A percentile compares a stretch with the other conserved stretches of the same genome.
Evolutionary conservation across 2,888 invertebrate genomes (phyloP).

Genomic region (Monochamus alternatus): DNA sequence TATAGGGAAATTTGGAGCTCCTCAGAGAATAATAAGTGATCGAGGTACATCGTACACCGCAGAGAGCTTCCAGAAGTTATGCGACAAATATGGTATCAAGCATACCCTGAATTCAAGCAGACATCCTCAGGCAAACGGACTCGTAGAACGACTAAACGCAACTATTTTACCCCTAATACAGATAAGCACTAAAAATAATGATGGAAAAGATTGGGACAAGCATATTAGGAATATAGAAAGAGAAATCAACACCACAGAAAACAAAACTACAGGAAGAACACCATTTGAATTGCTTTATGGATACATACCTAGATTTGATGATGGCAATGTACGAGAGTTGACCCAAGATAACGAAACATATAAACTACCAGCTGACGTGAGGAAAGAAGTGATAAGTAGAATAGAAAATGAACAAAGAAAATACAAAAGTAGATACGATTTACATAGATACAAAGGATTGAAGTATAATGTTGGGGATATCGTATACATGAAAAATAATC

Average conservation of each 20-base stretch:
- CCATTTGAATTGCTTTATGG: constrained; percentile 1
- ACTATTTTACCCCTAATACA: not conserved
- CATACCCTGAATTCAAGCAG: constrained; percentile 27
- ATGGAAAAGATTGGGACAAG: not conserved
- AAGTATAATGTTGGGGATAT: not conserved
- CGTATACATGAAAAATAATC: not conserved
- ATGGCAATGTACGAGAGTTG: not conserved
- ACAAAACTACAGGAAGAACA: not conserved
- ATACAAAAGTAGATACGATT: not conserved
- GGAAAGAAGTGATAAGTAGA: not conserved
- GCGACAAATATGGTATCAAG: constrained; percentile 23
- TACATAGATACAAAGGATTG: not conserved
- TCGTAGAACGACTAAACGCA: constrained; percentile 25
- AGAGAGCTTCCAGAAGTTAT: constrained; percentile 40
- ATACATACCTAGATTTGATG: not conserved
- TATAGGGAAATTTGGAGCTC: not conserved
- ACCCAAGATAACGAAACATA: not conserved
- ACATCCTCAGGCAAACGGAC: constrained; percentile 31
- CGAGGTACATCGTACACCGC: not conserved
- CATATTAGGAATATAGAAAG: not conserved
- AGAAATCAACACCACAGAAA: not conserved
- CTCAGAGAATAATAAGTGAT: not conserved
- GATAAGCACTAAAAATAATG: no score
- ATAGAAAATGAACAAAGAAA: not conserved
- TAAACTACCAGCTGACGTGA: not conserved